These are phyloP conservation scores for Hipposideros larvatus DNA, from an alignment of 2,797 vertebrate genomes.

Conservation along the genomic window DNA sequence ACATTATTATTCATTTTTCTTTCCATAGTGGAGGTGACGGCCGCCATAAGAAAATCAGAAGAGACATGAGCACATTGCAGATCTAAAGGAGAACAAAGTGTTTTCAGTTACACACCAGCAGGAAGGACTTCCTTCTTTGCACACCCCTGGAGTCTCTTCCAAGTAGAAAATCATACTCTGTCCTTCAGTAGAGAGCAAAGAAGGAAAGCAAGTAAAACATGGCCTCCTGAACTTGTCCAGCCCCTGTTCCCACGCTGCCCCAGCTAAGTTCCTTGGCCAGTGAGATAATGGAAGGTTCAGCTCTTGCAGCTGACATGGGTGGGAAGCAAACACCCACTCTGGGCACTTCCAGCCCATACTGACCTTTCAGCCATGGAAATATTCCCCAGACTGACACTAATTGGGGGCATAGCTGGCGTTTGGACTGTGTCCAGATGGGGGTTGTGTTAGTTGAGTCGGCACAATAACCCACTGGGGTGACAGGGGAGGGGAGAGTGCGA, in stretches of 20 bases:
- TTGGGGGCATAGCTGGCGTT: slow-evolving; percentile 83
- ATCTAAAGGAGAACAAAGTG: slow-evolving; percentile 68
- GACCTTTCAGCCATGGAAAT: slow-evolving; percentile 82
- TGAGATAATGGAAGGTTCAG: slow-evolving; percentile 62
- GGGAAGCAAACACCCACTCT: slow-evolving; percentile 58
- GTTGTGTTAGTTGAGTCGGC: slow-evolving; percentile 78
- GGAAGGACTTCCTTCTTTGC: slow-evolving; percentile 57
- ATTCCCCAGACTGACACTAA: slow-evolving; percentile 82
- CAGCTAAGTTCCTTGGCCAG: slow-evolving; percentile 25
- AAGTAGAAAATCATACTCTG: slow-evolving; percentile 61
- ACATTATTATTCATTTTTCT: slow-evolving; percentile 61
- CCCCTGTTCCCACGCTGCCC: neutral
- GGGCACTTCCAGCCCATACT: slow-evolving; percentile 77
- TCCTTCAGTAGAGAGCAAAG: slow-evolving; percentile 43
- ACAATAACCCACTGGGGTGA: slow-evolving; percentile 74
- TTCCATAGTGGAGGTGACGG: slow-evolving; percentile 35
- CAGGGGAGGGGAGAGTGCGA: neutral
- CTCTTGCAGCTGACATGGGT: slow-evolving; percentile 56
- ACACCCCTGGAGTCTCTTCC: slow-evolving; percentile 62
- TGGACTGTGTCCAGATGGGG: slow-evolving; percentile 80
- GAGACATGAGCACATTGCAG: slow-evolving; percentile 49
- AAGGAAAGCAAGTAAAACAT: slow-evolving; percentile 1
- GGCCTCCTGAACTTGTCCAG: slow-evolving; percentile 34
- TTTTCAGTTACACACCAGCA: slow-evolving; percentile 64
- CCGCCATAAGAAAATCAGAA: slow-evolving; percentile 68